A percentile compares a stretch with the other conserved stretches of the same genome.
Evolutionary conservation across 2,113 vertebrate genomes (phyloP).

Genomic region (Hystrix cristata): DNA sequence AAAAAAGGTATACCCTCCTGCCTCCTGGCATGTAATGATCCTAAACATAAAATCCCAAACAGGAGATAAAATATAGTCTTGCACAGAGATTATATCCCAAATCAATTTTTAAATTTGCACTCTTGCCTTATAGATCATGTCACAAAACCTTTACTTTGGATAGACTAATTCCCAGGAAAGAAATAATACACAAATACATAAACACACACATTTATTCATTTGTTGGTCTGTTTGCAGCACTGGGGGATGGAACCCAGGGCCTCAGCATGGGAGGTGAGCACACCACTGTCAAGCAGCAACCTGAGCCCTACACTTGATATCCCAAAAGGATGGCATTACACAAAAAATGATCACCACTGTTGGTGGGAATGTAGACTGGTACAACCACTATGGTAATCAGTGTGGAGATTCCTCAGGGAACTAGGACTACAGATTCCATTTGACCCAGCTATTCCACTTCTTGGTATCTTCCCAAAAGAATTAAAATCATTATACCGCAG

Average conservation of each 20-base stretch:
- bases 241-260: background rate
- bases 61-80: background rate
- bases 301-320: background rate
- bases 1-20: background rate
- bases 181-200: background rate
- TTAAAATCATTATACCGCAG: too few relatives aligned
- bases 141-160: background rate
- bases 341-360: slow-evolving; percentile 16
- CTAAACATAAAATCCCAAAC: slow-evolving; percentile 24
- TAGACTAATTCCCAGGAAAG: background rate
- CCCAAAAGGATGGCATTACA: background rate
- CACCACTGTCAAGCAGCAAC: background rate
- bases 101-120: slow-evolving; percentile 13
- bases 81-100: background rate
- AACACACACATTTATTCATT: background rate
- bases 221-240: background rate
- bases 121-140: background rate
- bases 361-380: too few relatives aligned
- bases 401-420: too few relatives aligned
- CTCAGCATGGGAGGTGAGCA: background rate
- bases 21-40: background rate
- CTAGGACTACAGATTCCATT: too few relatives aligned
- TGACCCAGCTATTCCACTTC: too few relatives aligned
- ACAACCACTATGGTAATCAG: too few relatives aligned
- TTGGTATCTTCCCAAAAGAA: too few relatives aligned